Base-by-base conservation (phyloP, 35 echinoderm and acorn worm genomes). In the Apostichopus japonicus region DNA sequence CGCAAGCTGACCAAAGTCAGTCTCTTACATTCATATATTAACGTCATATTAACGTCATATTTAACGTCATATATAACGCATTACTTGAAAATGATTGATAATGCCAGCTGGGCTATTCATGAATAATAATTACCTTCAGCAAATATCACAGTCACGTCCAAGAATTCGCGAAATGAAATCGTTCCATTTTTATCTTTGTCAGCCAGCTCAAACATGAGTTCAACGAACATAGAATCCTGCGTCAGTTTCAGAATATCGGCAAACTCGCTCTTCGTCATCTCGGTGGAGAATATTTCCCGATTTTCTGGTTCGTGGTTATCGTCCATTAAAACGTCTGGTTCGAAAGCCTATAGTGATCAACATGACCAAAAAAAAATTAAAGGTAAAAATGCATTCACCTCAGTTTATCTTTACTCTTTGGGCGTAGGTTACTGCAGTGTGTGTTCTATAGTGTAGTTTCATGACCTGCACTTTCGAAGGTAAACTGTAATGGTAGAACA, bases 131-230 rank as follows among this genome's bases (percentile, higher is more conserved):
- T 78, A 96, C 95, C 95, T 91, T 96, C 88, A 14, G 95, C 92
- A 93, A 96, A 96, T 72, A 96, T 96, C 8, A 96, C 95, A 0
- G 88, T 83, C 53, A 96, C 92, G 33, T 96, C 95, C 1, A 96
- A 65, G 55, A 96, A 93, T 84, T 96, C 92, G 15, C 95, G 78
- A 75, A 96, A 96, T 23, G 95, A 96, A 83, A 96, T 96, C 0
- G 95, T 92, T 24, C 92, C 95, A 61, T 87, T 90, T 15, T 88
- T 79, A 33, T 90, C 79, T 71, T 96, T 93, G 55, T 93, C 92
- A 27, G 88, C 92, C 44, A 96, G 80, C 70, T 96, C 95, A 90
- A 96, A 96, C 95, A 96, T 96, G 13, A 91, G 59, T 80, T 96
- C 86, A 53, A 96, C 95, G 57, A 96, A 96, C 79, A 86, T 80